Conservation (phyloP, 2,113 vertebrate species). For the Phoenicopterus ruber region DNA sequence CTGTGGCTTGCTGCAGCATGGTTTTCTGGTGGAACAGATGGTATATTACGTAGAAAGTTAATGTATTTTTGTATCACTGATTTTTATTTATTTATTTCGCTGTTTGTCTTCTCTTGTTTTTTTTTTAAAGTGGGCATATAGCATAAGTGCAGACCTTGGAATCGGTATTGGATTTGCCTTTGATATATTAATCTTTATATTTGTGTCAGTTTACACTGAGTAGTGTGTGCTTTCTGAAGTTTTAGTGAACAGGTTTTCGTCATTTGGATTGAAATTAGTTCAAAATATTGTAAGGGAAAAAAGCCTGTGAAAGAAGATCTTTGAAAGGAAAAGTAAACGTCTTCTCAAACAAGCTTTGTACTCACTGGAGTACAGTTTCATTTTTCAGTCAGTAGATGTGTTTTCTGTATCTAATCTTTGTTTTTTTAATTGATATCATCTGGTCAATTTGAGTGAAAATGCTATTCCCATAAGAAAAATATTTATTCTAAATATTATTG, state of each 20-base stretch:
- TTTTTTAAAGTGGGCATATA: background rate
- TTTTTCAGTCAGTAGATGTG: background rate
- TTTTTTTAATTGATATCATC: slow-evolving; percentile 50
- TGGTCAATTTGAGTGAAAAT: slow-evolving; percentile 49
- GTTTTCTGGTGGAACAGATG: slow-evolving; percentile 52
- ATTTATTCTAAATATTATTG: slow-evolving; percentile 65
- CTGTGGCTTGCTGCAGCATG: slow-evolving; percentile 45
- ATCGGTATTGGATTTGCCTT: background rate
- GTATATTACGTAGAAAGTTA: slow-evolving; percentile 50
- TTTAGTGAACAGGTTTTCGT: background rate
- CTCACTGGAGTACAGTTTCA: background rate
- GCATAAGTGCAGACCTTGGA: background rate
- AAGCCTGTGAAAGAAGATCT: background rate
- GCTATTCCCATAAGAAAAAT: slow-evolving; percentile 49
- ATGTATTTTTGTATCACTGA: slow-evolving; percentile 25
- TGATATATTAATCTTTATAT: background rate
- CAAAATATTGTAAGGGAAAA: background rate
- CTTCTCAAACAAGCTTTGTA: background rate
- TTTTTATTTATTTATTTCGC: background rate
- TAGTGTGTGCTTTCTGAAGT: background rate
- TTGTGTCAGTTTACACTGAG: background rate
- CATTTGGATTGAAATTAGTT: background rate
- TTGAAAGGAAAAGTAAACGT: background rate
- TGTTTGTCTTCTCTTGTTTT: background rate
- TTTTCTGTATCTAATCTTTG: slow-evolving; percentile 30